Conservation (phyloP, 1,140 invertebrate genomes). For the Polypedilum pembai region DNA sequence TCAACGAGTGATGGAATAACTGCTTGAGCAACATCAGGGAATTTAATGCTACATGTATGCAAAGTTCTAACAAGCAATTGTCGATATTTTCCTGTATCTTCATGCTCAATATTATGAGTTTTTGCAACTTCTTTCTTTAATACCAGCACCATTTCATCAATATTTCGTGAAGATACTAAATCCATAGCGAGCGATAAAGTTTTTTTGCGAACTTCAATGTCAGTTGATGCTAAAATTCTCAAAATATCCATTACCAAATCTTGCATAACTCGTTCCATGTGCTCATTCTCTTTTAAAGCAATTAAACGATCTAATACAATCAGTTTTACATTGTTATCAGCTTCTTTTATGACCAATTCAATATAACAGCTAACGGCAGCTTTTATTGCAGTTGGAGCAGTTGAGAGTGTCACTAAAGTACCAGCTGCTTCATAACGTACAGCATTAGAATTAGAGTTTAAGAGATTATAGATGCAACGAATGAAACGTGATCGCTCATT, state of each 20-base stretch:
- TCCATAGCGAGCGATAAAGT: conserved; percentile 84
- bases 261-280: conserved; percentile 88
- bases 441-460: conserved; percentile 93
- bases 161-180: conserved; percentile 85
- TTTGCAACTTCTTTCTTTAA: conserved; percentile 93
- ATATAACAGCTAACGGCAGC: conserved; percentile 97
- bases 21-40: conserved; percentile 89
- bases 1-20: conserved; percentile 94
- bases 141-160: conserved; percentile 92
- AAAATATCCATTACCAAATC: conserved; percentile 98
- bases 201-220: conserved; percentile 89
- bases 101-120: conserved; percentile 80
- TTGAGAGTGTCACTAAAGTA: conserved; percentile 97
- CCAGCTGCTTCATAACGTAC: conserved; percentile 98
- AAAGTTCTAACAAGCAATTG: conserved; percentile 92
- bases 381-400: conserved; percentile 94
- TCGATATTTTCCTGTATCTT: conserved; percentile 91
- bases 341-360: conserved; percentile 97
- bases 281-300: conserved; percentile 75
- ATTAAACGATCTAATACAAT: conserved; percentile 95
- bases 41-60: conserved; percentile 92
- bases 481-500: conserved; percentile 93
- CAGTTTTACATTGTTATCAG: conserved; percentile 99
- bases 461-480: conserved; percentile 93
- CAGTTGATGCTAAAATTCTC: conserved; percentile 84